Base-by-base conservation (phyloP, 2,113 vertebrate species). In the Casuarius casuarius region DNA sequence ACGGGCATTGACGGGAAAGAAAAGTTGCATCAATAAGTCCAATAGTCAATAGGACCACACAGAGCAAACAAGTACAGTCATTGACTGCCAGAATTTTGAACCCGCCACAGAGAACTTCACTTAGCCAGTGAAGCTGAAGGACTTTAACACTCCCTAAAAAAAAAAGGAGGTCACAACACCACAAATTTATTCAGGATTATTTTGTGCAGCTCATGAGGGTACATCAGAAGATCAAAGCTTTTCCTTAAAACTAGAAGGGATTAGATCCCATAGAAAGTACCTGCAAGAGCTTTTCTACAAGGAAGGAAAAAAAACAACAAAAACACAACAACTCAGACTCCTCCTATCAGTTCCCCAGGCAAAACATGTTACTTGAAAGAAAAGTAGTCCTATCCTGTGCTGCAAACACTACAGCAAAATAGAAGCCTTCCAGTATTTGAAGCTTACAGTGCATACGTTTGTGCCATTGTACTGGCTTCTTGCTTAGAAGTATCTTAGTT, bases 141-240 rank as follows among this genome's bases (percentile, higher is more conserved):
- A 74, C 10, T 83, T 54, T 31, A 58, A 33, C 59, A 62, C 23
- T 40, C 10, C 46, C 54, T 58, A 31, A 18, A 58, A 58, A 74
- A 70, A 52, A 76, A 66, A 71, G 22, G 66, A 94, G 40, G 61
- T 84, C 61, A 84, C 29, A 40, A 42, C 48, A 73, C 44, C 20
- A 84, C 61, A 90, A 82, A 54, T 40, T 18, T 91, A 12, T 58
- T 49, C 56, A 31, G 49, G 46, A 68, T 88, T 89, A 61, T 92
- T 96, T 87, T 88, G 62, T 84, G 40, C 38, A 81, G 40, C 62
- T 94, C 66, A 49, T 76, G 52, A 70, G 84, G 95, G 90, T 78
- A 94, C 28, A 51, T 75, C 46, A 86, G 29, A 52, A 71, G 29
- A 91, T 58, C 48, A 94, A 94, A 95, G 79, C 4, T 81, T 84